Percentiles rank a stretch among this genome's conserved stretches.
Conservation (phyloP, 2,113 vertebrate species). For the Hemibagrus wyckioides region DNA sequence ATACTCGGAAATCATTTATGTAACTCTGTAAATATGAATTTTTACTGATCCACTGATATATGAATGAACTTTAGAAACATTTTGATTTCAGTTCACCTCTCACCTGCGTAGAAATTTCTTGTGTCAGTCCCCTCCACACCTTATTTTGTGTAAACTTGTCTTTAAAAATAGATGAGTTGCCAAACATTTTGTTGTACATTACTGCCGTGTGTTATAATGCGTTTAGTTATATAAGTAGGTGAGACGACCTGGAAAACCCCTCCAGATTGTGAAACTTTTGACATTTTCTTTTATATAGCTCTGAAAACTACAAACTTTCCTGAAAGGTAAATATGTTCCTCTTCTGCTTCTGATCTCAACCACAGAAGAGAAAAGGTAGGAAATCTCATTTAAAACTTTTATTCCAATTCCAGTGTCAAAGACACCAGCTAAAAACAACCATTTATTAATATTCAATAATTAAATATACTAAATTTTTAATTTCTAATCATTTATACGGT, state of each 20-base stretch:
- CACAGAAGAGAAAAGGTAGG: background rate
- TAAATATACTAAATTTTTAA: background rate
- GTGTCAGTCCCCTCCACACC: background rate
- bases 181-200: background rate
- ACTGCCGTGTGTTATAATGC: background rate
- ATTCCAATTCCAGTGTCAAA: background rate
- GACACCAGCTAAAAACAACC: background rate
- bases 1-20: background rate
- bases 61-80: background rate
- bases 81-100: background rate
- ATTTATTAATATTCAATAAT: background rate
- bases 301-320: background rate
- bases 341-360: background rate
- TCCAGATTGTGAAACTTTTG: no score
- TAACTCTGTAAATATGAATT: background rate
- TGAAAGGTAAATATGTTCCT: background rate
- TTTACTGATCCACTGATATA: background rate
- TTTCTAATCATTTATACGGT: background rate
- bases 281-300: background rate
- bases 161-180: background rate
- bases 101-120: background rate
- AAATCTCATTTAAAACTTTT: background rate
- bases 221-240: background rate
- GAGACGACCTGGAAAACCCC: background rate
- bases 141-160: background rate